phyloP scores from a whole-genome alignment of 2,113 vertebrate species.

The Heliornis fulica region DNA sequence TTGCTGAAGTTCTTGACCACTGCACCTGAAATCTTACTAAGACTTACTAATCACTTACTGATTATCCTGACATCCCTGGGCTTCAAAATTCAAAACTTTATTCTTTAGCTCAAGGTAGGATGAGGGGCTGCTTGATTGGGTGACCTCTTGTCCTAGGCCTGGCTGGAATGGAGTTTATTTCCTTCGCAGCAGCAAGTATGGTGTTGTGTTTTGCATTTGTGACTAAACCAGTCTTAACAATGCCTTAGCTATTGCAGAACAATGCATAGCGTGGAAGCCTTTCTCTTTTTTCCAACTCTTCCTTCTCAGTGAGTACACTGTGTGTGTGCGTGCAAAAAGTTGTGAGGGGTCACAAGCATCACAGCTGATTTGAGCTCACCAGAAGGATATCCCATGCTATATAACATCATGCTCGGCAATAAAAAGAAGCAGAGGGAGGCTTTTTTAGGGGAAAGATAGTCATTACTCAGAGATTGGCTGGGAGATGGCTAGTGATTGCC shows the following conservation, averaged over 20 bases:
- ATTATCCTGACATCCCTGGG: not conserved
- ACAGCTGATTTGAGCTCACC: not conserved
- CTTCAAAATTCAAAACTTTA: not conserved
- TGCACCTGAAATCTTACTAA: not conserved
- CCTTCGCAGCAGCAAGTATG: not conserved
- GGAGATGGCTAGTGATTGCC: not conserved
- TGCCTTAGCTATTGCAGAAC: not conserved
- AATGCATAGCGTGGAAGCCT: not conserved
- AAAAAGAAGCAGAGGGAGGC: not conserved
- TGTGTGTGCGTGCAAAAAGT: fast-evolving
- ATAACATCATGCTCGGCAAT: not conserved
- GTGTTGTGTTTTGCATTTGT: not conserved
- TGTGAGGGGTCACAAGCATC: not conserved
- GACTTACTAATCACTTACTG: not conserved
- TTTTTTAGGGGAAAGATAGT: fast-evolving
- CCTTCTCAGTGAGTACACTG: fast-evolving
- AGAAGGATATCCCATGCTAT: not conserved
- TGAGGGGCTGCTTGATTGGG: not conserved
- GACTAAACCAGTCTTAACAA: fast-evolving
- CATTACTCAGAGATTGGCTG: not conserved
- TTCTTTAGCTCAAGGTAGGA: not conserved
- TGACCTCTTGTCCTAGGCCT: not conserved
- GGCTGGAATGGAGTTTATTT: not conserved
- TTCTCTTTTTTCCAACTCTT: not conserved
- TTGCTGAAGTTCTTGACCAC: not conserved